Conservation (phyloP, 2,113 vertebrate genomes). For the Herpetotheres cachinnans region DNA sequence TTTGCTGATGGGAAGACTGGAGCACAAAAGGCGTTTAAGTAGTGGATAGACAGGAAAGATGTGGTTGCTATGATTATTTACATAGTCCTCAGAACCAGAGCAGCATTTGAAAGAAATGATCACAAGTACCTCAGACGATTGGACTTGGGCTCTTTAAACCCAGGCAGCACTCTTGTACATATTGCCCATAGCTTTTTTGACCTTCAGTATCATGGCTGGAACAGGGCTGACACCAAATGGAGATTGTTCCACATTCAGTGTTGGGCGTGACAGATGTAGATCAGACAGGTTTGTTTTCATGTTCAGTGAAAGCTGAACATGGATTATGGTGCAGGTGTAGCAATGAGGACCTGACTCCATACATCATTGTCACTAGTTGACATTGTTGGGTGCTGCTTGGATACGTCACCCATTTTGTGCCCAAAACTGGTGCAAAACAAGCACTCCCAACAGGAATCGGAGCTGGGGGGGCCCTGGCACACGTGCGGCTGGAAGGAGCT, state of each 20-base stretch:
- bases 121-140: not conserved
- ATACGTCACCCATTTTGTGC: not conserved
- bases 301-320: not conserved
- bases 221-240: not conserved
- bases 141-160: not conserved
- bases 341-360: not conserved
- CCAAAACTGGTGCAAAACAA: not conserved
- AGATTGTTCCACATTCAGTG: accelerated
- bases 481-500: accelerated
- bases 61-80: not conserved
- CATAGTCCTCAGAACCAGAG: not conserved
- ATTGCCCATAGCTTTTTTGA: not conserved
- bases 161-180: accelerated
- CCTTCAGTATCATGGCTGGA: not conserved
- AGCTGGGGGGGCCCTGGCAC: accelerated
- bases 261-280: not conserved
- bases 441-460: too few species aligned
- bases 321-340: not conserved
- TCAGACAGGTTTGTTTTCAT: not conserved
- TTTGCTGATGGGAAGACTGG: not conserved
- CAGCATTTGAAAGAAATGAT: not conserved
- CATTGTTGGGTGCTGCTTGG: accelerated
- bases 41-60: not conserved
- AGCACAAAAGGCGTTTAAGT: not conserved
- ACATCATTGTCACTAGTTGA: not conserved